phyloP scores from a whole-genome alignment of 2,888 invertebrate species.

The Lycocerus yunnanus region DNA sequence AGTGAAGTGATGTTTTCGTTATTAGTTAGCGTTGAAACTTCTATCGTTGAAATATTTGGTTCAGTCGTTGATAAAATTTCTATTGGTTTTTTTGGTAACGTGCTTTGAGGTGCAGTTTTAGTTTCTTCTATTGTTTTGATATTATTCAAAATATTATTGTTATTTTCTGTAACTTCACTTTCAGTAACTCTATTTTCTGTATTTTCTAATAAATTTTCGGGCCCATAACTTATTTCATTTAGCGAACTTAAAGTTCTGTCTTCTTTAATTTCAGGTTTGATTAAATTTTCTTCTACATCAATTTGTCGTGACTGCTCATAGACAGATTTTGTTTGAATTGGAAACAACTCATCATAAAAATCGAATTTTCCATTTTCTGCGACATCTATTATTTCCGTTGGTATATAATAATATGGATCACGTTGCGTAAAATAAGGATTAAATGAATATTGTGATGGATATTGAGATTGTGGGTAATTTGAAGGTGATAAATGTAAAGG shows the following conservation, averaged over 20 bases:
- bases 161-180: not conserved
- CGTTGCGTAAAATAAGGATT: slow-evolving; percentile 1
- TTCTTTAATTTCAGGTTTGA: not conserved
- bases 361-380: slow-evolving; percentile 22
- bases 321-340: not conserved
- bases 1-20: not conserved
- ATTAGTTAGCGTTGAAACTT: not conserved
- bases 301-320: not conserved
- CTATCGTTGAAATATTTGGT: not conserved
- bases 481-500: not conserved
- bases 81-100: not conserved
- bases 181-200: not conserved
- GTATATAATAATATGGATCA: slow-evolving; percentile 36
- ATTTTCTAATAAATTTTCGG: not conserved
- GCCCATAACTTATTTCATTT: not conserved
- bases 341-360: not conserved
- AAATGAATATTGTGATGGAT: not conserved
- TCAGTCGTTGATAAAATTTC: not conserved
- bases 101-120: not conserved
- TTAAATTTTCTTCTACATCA: not conserved
- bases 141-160: too few relatives aligned
- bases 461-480: too few relatives aligned
- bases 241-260: not conserved
- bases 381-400: slow-evolving; percentile 42
- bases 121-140: not conserved